phyloP scores from a whole-genome alignment of 2,797 vertebrate species.

The Gadopsis marmoratus region DNA sequence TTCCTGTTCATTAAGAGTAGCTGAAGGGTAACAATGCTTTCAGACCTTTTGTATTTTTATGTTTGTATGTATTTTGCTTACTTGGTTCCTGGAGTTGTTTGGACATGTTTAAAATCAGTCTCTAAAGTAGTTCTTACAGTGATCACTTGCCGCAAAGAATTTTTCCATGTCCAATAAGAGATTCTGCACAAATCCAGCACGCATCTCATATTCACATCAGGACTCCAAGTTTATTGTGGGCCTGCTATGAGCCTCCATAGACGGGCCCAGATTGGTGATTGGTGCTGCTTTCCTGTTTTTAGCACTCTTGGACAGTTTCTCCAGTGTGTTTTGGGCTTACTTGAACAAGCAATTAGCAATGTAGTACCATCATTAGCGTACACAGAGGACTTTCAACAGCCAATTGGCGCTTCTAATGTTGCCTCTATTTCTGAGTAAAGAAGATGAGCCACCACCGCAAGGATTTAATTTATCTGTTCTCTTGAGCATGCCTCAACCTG shows the following conservation, averaged over 20 bases:
- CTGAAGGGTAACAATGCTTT: not conserved
- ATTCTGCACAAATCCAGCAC: not conserved
- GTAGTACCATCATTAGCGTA: slow-evolving; percentile 69
- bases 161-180: not conserved
- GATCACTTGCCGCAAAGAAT: not conserved
- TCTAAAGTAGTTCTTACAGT: not conserved
- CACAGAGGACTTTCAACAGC: slow-evolving; percentile 69
- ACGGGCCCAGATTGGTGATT: slow-evolving; percentile 53
- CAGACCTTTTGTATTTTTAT: not conserved
- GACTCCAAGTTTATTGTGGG: slow-evolving; percentile 22
- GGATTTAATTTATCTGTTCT: slow-evolving; percentile 65
- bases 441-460: slow-evolving; percentile 54
- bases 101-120: not conserved
- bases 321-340: slow-evolving; percentile 71
- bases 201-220: slow-evolving; percentile 45
- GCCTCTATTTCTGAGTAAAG: slow-evolving; percentile 66
- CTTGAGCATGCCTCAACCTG: slow-evolving; percentile 58
- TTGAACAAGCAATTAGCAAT: slow-evolving; percentile 76
- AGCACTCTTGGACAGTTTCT: slow-evolving; percentile 67
- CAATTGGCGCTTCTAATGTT: slow-evolving; percentile 70
- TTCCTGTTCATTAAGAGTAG: not conserved
- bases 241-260: slow-evolving; percentile 23
- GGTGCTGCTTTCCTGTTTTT: slow-evolving; percentile 54
- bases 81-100: not conserved
- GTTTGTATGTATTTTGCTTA: not conserved